These are phyloP conservation scores for Gonatopus flavifemur DNA, from an alignment of 1,140 invertebrate genomes.

Conservation along the genomic window DNA sequence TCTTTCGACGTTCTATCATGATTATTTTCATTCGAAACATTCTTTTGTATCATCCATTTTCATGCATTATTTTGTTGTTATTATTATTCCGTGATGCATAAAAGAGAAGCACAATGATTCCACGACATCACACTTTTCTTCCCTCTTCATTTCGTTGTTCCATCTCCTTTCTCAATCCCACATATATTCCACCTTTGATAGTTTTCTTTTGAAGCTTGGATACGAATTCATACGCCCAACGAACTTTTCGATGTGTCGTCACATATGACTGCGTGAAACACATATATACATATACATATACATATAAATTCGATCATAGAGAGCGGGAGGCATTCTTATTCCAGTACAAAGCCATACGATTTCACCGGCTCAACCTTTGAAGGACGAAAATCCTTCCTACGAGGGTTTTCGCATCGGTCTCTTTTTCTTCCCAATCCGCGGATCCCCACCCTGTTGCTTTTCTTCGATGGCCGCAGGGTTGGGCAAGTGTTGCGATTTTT, in stretches of 20 bases:
- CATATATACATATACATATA: too few species aligned
- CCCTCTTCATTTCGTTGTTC: conserved; percentile 4
- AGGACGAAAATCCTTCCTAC: conserved; percentile 31
- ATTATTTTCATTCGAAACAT: too few species aligned
- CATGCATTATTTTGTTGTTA: too few species aligned
- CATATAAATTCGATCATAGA: too few species aligned
- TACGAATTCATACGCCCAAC: conserved; percentile 34
- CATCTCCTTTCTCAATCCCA: conserved; percentile 1
- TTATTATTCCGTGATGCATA: too few species aligned
- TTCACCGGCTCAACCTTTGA: conserved; percentile 41
- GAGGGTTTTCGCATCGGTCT: conserved; percentile 16
- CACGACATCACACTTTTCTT: neutral
- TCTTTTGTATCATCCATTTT: too few species aligned
- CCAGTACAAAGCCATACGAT: conserved; percentile 46
- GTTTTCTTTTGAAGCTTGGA: conserved; percentile 36
- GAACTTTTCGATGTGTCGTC: conserved; percentile 10
- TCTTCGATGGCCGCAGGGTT: too few species aligned
- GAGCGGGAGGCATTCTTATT: conserved; percentile 40
- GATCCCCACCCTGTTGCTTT: neutral
- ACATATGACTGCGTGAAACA: neutral
- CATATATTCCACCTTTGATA: conserved; percentile 12
- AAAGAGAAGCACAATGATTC: too few species aligned
- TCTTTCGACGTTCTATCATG: too few species aligned
- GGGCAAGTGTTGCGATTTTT: conserved; percentile 48
- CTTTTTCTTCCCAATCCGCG: conserved; percentile 12